Evolutionary conservation across 2,888 invertebrate genomes (phyloP), one percentile per base, ranked within the genome.

Genomic region (Sussaba pulchella): DNA sequence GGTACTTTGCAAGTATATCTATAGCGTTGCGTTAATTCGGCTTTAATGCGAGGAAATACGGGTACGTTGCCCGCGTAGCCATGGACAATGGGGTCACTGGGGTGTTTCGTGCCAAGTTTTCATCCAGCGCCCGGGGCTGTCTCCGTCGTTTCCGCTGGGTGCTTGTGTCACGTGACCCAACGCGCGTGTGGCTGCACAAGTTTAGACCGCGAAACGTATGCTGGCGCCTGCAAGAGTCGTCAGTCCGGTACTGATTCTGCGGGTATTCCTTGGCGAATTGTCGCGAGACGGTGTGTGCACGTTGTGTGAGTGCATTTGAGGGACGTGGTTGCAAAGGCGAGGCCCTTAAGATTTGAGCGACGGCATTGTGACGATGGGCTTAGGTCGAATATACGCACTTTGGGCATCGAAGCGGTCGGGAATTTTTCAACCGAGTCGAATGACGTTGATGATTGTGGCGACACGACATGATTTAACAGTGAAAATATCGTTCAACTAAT

Each of bases 1-100:
- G 73, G 77, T 24, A 71, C 43, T 52, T 71, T 41, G 77, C 85
- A 85, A 87, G 86, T 88, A 85, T 87, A 86, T 88, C 87, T 83
- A 87, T 88, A 31, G 2, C 87, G 87, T 87, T 87, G 87, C n/a
- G 89, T 89, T 89, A 89, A 90, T 89, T 90, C 88, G 84, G 87
- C 85, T 88, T 89, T 90, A 90, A 89, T 88, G 87, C 86, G 82
- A 78, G 82, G 77, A 83, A 84, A 80, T 70, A 63, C 52, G 63
- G 59, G 47, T 24, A 73, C 85, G 88, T 87, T 86, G 85, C 87
- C 84, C 86, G 74, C 83, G 86, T 78, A 85, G 84, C 83, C 63
- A 64, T 85, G 86, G 86, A 88, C 87, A 89, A 90, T 87, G 85
- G 85, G 89, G 89, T 90, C 89, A 89, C 87, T 88, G 82, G 88